phyloP scores from a whole-genome alignment of 2,888 invertebrate species.

The Agrochola lota region DNA sequence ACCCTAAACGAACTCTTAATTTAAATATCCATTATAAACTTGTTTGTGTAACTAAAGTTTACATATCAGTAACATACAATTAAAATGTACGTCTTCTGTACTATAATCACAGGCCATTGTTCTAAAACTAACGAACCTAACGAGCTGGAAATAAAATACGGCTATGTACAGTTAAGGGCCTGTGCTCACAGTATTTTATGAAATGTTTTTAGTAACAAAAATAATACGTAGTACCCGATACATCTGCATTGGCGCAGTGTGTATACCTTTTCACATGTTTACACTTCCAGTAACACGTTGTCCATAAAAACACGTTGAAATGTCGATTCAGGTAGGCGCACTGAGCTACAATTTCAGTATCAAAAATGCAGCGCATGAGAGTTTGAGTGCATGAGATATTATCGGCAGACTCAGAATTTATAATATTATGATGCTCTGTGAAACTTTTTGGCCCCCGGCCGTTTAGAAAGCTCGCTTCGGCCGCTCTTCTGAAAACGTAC shows the following conservation, averaged over 20 bases:
- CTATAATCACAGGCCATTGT: conserved; percentile 24
- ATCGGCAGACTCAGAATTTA: not conserved
- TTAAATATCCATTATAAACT: conserved; percentile 42
- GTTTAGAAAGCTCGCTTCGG: not conserved
- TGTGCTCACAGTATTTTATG: not conserved
- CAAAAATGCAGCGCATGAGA: not conserved
- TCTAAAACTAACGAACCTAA: conserved; percentile 41
- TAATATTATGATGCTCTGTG: not conserved
- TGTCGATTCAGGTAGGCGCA: not conserved
- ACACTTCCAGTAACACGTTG: not conserved
- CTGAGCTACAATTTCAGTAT: not conserved
- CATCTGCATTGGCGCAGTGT: not conserved
- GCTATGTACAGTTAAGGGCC: not conserved
- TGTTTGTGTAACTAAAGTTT: conserved; percentile 14
- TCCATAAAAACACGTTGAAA: not conserved
- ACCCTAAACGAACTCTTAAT: too few relatives aligned
- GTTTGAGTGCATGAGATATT: too few relatives aligned
- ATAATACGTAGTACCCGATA: not conserved
- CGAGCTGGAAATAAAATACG: conserved; percentile 41
- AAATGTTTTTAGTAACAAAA: not conserved
- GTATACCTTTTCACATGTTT: conserved; percentile 4
- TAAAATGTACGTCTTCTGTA: conserved; percentile 33
- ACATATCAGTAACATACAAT: conserved; percentile 41
- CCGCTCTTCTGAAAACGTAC: not conserved
- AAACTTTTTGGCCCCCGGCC: not conserved